Base-by-base conservation (phyloP, 2,888 invertebrate species). In the Patella pellucida region DNA sequence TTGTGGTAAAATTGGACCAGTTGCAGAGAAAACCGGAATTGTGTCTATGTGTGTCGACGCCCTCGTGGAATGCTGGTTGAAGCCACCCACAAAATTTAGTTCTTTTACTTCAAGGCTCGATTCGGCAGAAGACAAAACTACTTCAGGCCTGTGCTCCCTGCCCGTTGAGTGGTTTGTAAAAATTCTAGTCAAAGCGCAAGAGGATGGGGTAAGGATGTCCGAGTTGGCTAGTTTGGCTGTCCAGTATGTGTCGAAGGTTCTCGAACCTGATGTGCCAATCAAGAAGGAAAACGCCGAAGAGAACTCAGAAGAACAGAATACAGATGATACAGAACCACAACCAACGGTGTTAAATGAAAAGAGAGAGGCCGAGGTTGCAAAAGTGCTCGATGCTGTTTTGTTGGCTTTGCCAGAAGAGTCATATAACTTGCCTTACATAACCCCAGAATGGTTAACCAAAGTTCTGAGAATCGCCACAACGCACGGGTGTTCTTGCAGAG, bases 1-100 rank as follows among this genome's bases (percentile, higher is more conserved):
- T 52, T 87, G 88, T 78, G 82, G 83, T 16, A 74, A 83, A 3
- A 82, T 87, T 2, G 85, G 87, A 19, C 79, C 85, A 7, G 80
- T 88, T 16, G 87, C 89, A 0, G 85, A 88, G 52, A 82, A 85
- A 68, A 82, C 87, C 0, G 84, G 84, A 4, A 82, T 90, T 9
- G 84, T 89, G 3, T 79, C 81, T 19, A 72, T 80, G 72, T 88
- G 88, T 71, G 79, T 85, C 7, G 85, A 85, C 50, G 88, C 89
- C 12, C 81, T 90, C 11, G 85, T 89, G 0, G 89, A 89, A 50
- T 88, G 86, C 72, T 89, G 88, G 88, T 77, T 87, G 3, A 84
- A 84, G 75, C 85, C 85, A 41, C 84, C 84, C 27, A 86, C 83
- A 31, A 85, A 84, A 72, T 72, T 71, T 23, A 72, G 75, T 41